Evolutionary conservation across 2,888 invertebrate genomes (phyloP).

Genomic region (Chelonus formosanus): DNA sequence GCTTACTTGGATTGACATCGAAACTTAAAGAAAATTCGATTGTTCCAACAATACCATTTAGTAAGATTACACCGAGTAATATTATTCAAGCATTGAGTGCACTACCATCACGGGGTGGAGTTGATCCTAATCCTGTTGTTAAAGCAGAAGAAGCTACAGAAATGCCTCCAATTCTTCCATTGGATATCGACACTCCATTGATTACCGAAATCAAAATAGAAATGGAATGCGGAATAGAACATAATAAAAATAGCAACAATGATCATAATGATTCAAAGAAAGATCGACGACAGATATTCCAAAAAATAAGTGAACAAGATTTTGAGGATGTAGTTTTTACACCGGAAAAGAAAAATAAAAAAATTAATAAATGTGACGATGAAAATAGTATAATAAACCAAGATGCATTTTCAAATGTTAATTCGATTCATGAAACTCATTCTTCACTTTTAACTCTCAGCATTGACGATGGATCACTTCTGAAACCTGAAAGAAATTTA

Average conservation of each 20-base stretch:
- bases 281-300: conserved; percentile 72
- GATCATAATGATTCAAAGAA: conserved; percentile 56
- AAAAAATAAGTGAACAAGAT: conserved; percentile 77
- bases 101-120: conserved; percentile 53
- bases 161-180: conserved; percentile 69
- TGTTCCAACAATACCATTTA: conserved; percentile 58
- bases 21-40: conserved; percentile 62
- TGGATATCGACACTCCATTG: conserved; percentile 50
- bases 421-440: conserved; percentile 46
- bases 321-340: conserved; percentile 77
- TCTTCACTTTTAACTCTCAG: conserved; percentile 51
- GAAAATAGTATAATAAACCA: conserved; percentile 33
- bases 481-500: conserved; percentile 53
- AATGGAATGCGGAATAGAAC: conserved; percentile 23
- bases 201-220: conserved; percentile 45
- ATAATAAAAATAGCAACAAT: conserved; percentile 18
- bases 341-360: conserved; percentile 67
- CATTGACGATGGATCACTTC: conserved; percentile 49
- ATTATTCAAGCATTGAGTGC: conserved; percentile 57
- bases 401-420: conserved; percentile 31
- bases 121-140: conserved; percentile 66
- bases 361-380: conserved; percentile 34
- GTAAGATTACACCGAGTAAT: conserved; percentile 56
- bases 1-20: conserved; percentile 60
- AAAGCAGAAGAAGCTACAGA: conserved; percentile 82